Conservation (phyloP, 2,888 invertebrate species). For the Ectobius pallidus region DNA sequence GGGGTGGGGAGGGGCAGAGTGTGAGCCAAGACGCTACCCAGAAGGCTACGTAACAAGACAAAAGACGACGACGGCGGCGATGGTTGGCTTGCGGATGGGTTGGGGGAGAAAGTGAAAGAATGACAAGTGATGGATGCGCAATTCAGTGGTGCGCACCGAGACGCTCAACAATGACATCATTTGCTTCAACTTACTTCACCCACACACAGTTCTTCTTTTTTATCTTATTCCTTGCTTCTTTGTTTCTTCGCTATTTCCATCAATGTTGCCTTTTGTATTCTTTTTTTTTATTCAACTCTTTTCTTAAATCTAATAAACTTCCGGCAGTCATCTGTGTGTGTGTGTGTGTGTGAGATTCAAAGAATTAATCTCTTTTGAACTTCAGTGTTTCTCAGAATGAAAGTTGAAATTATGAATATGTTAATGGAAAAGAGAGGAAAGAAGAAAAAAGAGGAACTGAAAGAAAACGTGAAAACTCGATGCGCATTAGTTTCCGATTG, state of each 20-base stretch:
- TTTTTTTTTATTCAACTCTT: too few species aligned
- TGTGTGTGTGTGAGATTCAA: too few species aligned
- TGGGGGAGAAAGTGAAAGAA: background rate
- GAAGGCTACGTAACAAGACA: background rate
- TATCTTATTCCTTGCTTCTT: background rate
- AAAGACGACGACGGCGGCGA: background rate
- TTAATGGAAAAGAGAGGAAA: too few species aligned
- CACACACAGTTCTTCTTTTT: slow-evolving; percentile 10
- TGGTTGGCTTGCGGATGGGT: background rate
- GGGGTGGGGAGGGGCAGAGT: background rate
- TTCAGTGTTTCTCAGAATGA: too few species aligned
- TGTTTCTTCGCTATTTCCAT: background rate
- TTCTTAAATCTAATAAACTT: too few species aligned
- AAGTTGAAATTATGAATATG: too few species aligned
- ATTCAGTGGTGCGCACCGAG: slow-evolving; percentile 14
- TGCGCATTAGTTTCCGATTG: too few species aligned
- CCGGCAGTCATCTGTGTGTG: too few species aligned
- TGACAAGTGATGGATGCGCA: background rate
- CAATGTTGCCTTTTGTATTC: too few species aligned
- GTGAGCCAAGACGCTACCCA: background rate
- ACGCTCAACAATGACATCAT: slow-evolving; percentile 7
- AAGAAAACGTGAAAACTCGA: too few species aligned
- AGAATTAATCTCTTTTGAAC: too few species aligned
- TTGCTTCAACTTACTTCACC: background rate
- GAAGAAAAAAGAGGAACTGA: too few species aligned